Percentiles rank a stretch among this genome's conserved stretches.
Evolutionary conservation across 2,797 vertebrate genomes (phyloP).

Genomic region (Tauraco hartlaubi): DNA sequence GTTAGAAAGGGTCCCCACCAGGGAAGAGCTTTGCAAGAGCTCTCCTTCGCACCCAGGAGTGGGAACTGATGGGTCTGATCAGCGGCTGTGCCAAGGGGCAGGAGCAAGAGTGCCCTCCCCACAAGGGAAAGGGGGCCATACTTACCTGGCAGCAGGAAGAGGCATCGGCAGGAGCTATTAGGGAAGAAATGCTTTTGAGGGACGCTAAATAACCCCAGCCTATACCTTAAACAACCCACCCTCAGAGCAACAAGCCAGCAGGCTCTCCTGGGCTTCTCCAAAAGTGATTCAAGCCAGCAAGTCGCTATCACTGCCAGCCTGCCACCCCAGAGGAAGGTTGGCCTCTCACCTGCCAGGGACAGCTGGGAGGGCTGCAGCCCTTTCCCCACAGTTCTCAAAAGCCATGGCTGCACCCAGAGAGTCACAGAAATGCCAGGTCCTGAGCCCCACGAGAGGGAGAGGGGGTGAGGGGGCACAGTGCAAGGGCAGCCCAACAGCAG

Average conservation of each 20-base stretch:
- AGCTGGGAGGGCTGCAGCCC: neutral
- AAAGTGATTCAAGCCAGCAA: neutral
- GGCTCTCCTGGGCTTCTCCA: neutral
- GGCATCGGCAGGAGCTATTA: neutral
- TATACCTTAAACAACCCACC: neutral
- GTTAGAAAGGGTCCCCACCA: neutral
- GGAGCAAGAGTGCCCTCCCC: neutral
- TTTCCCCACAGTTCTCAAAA: neutral
- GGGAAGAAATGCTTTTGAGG: neutral
- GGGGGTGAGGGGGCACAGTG: fast-evolving
- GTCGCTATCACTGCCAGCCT: neutral
- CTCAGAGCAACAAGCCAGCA: neutral
- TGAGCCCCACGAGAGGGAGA: neutral
- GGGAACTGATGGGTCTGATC: neutral
- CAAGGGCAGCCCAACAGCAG: neutral
- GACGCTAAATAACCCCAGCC: neutral
- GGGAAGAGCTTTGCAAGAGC: neutral
- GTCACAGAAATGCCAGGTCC: neutral
- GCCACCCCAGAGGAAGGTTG: neutral
- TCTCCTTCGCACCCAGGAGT: neutral
- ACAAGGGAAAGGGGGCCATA: neutral
- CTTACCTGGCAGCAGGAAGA: neutral
- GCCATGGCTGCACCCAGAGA: neutral
- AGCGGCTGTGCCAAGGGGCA: neutral
- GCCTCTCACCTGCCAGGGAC: neutral